A percentile compares a stretch with the other conserved stretches of the same genome.
Conservation (phyloP, 2,797 vertebrate genomes). For the Pipistrellus pygmaeus region DNA sequence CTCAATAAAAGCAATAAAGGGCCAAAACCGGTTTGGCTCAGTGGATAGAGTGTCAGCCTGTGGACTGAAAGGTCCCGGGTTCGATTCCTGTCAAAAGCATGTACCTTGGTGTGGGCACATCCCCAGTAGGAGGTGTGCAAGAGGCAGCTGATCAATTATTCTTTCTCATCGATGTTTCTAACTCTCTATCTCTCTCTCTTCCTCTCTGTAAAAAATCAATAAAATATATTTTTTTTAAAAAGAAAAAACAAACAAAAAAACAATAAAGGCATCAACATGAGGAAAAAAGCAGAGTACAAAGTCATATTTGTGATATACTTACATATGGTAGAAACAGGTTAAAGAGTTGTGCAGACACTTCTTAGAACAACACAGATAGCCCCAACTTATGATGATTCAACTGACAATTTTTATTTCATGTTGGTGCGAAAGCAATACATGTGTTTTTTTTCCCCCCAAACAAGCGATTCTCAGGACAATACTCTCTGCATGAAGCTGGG, state of each 20-base stretch:
- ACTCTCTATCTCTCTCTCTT: too few relatives aligned
- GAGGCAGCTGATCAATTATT: too few relatives aligned
- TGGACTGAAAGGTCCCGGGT: too few relatives aligned
- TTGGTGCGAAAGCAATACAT: not conserved
- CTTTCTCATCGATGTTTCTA: too few relatives aligned
- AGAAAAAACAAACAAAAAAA: not conserved
- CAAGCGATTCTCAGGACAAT: not conserved
- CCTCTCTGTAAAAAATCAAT: too few relatives aligned
- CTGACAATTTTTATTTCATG: not conserved
- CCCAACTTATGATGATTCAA: not conserved
- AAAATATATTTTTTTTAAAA: too few relatives aligned
- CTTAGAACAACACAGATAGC: not conserved
- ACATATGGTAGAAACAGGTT: not conserved
- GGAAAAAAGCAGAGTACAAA: not conserved
- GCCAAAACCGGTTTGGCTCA: too few relatives aligned
- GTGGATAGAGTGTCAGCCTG: too few relatives aligned
- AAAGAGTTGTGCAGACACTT: not conserved
- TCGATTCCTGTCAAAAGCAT: too few relatives aligned
- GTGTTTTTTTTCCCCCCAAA: not conserved
- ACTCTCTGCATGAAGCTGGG: not conserved
- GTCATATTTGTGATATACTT: not conserved
- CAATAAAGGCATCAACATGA: not conserved
- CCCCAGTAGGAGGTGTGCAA: too few relatives aligned
- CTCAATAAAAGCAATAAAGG: not conserved
- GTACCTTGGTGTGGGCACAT: too few relatives aligned